Conservation (phyloP, 2,797 vertebrate species). For the Hydrolagus colliei region DNA sequence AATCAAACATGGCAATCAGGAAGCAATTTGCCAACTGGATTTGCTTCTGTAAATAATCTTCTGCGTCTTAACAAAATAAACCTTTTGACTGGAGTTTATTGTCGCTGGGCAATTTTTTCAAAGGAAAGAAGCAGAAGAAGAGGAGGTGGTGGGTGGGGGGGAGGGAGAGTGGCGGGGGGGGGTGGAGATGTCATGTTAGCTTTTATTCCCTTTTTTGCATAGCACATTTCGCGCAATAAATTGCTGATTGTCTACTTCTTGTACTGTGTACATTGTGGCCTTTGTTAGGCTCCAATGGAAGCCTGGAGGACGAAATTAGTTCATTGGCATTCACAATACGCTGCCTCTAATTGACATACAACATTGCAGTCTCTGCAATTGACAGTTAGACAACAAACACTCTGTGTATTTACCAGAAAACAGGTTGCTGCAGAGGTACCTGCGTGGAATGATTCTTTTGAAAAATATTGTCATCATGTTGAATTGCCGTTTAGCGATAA, state of each 20-base stretch:
- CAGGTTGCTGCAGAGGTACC: background rate
- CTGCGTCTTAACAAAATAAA: constrained; percentile 30
- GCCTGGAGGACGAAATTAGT: constrained; percentile 22
- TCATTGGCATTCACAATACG: constrained; percentile 28
- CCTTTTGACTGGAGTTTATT: constrained; percentile 31
- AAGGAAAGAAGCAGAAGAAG: background rate
- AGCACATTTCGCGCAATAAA: constrained; percentile 34
- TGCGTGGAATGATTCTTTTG: constrained; percentile 11
- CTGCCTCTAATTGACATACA: constrained; percentile 28
- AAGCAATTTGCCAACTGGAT: constrained; percentile 26
- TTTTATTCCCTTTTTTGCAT: constrained; percentile 27
- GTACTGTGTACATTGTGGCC: constrained; percentile 16
- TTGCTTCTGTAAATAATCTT: constrained; percentile 35
- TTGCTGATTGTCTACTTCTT: constrained; percentile 33
- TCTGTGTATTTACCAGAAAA: constrained; percentile 15
- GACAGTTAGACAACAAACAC: constrained; percentile 20
- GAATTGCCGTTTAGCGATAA: constrained; percentile 21
- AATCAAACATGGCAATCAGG: constrained; percentile 30
- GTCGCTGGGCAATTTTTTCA: constrained; percentile 13
- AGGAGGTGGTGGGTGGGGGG: too few species aligned
- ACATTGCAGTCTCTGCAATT: constrained; percentile 23
- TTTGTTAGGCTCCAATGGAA: constrained; percentile 27
- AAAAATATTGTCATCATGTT: constrained; percentile 19
- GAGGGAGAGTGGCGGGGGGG: too few species aligned
- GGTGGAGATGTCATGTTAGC: constrained; percentile 31